A percentile compares a stretch with the other conserved stretches of the same genome.
Evolutionary conservation across 2,113 vertebrate genomes (phyloP).

Genomic region (Myiozetetes cayanensis): DNA sequence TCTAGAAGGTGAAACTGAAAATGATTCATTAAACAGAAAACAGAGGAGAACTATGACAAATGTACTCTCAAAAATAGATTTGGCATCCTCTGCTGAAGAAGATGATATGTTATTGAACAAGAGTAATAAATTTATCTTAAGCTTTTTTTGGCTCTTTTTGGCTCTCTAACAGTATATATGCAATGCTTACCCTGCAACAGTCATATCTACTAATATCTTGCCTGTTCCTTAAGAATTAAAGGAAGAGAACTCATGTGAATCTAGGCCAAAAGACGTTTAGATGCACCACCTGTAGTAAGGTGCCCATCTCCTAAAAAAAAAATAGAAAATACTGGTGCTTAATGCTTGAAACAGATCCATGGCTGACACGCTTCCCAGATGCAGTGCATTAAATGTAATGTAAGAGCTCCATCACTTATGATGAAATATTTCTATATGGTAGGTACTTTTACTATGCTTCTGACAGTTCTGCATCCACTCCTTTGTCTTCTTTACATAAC

Average conservation of each 20-base stretch:
- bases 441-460: not conserved
- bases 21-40: not conserved
- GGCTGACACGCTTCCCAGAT: not conserved
- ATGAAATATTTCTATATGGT: not conserved
- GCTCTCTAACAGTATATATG: not conserved
- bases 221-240: not conserved
- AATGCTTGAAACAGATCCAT: not conserved
- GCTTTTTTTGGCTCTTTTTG: not conserved
- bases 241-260: not conserved
- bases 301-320: not conserved
- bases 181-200: not conserved
- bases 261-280: not conserved
- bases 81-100: not conserved
- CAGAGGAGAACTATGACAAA: not conserved
- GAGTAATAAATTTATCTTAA: not conserved
- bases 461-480: not conserved
- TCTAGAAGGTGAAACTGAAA: not conserved
- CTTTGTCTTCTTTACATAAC: not conserved
- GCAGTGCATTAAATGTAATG: not conserved
- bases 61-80: not conserved
- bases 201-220: not conserved
- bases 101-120: not conserved
- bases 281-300: not conserved
- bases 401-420: not conserved
- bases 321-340: not conserved